A percentile compares a stretch with the other conserved stretches of the same genome.
phyloP scores from a whole-genome alignment of 2,888 invertebrate species.

The Rosalia funebris region DNA sequence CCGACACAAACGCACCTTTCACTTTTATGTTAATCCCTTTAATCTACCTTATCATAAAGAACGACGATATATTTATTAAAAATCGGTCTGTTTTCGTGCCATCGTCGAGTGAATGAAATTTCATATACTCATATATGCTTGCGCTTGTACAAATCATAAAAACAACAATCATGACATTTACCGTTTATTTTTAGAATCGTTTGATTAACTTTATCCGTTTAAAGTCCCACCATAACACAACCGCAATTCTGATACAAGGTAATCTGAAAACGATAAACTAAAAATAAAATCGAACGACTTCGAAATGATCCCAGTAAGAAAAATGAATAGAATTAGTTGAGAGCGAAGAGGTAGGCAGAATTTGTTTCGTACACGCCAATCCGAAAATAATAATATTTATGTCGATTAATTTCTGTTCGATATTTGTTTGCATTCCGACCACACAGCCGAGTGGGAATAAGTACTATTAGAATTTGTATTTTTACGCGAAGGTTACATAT shows the following conservation, averaged over 20 bases:
- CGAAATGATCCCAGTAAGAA: background rate
- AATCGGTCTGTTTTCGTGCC: too few relatives aligned
- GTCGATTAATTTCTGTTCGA: background rate
- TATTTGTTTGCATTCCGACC: too few relatives aligned
- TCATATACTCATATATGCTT: too few relatives aligned
- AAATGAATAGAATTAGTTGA: background rate
- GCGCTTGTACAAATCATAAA: too few relatives aligned
- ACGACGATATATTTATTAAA: too few relatives aligned
- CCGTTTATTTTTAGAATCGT: conserved; percentile 36
- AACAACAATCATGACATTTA: conserved; percentile 40
- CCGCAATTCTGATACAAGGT: conserved; percentile 20
- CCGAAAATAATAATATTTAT: background rate
- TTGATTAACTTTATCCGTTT: conserved; percentile 31
- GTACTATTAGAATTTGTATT: too few relatives aligned
- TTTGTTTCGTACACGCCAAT: background rate
- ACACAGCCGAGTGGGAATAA: too few relatives aligned
- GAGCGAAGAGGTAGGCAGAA: background rate
- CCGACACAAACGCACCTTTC: too few relatives aligned
- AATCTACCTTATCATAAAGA: too few relatives aligned
- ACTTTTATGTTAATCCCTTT: too few relatives aligned
- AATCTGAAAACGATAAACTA: conserved; percentile 22
- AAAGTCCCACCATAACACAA: conserved; percentile 18
- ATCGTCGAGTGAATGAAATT: too few relatives aligned
- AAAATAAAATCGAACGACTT: conserved; percentile 4
- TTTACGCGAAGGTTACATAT: too few relatives aligned